Base-by-base conservation (phyloP, 1,140 invertebrate genomes). In the Zelostemma sp. region DNA sequence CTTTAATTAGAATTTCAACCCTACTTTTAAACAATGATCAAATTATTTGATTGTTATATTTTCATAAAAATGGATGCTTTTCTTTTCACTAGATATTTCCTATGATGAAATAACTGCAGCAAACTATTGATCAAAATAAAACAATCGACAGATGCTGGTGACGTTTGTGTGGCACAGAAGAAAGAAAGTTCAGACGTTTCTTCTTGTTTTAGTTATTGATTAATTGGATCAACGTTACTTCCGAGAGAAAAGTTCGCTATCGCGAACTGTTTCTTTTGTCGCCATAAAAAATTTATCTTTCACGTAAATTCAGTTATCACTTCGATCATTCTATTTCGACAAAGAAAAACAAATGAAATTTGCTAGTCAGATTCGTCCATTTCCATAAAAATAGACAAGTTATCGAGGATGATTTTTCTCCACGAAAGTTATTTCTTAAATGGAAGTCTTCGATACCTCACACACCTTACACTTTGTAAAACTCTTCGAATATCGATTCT, bases 401-500 rank as follows among this genome's bases (percentile, higher is more conserved):
- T n/a, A n/a, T 41, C 15, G n/a, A 5, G 38, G 5, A 41, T 2
- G 38, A 16, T 16, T 0, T 11, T 45, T 11, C 12, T 15, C 15
- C 9, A 16, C 1, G 15, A 45, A 1, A 6, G 14, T 14, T 15
- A 2, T 25, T 3, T 8, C 8, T 3, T 4, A 25, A 25, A 25
- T 25, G 9, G n/a, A 50, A 65, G 45, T 58, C 33, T 56, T 48
- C 40, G 21, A 58, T 65, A 45, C 54, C 48, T 56, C 43, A n/a
- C n/a, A n/a, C n/a, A n/a, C n/a, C n/a, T n/a, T n/a, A 18, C 41
- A 54, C 21, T 35, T 11, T 54, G 28, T 46, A 35, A 16, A n/a
- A 55, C 35, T 33, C 12, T n/a, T 16, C 9, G 45, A 62, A 59
- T 59, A 68, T 63, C 49, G 59, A 59, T 63, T 35, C 6, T 21